Conservation (phyloP, 1,140 invertebrate species). For the Anadara kagoshimensis region DNA sequence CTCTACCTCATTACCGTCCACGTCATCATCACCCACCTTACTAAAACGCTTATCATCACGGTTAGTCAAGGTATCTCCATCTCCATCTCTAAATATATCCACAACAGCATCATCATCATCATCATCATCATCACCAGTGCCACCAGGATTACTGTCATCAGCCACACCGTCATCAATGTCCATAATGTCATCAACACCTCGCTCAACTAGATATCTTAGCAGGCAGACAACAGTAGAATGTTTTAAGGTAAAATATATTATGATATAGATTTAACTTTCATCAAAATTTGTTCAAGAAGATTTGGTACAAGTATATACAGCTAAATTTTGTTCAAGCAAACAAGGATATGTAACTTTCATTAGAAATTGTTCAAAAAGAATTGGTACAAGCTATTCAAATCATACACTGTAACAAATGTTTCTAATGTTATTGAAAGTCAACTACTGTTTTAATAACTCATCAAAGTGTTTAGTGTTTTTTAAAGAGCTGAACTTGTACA, state of each 20-base stretch:
- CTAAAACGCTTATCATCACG: slow-evolving; percentile 1
- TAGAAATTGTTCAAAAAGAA: too few species aligned
- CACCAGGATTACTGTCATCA: neutral
- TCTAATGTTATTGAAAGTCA: too few species aligned
- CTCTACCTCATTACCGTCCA: slow-evolving; percentile 10
- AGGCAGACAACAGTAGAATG: slow-evolving; percentile 63
- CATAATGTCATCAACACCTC: slow-evolving; percentile 1
- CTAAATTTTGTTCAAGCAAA: too few species aligned
- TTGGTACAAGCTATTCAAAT: too few species aligned
- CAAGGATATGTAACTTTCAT: too few species aligned
- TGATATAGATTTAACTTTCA: neutral
- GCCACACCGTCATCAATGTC: neutral
- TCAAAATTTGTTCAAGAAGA: too few species aligned
- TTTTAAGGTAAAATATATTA: slow-evolving; percentile 54
- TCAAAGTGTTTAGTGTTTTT: too few species aligned
- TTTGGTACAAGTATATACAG: too few species aligned
- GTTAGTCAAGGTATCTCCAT: slow-evolving; percentile 5
- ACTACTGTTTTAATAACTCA: too few species aligned
- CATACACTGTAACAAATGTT: too few species aligned
- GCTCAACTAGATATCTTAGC: slow-evolving; percentile 15
- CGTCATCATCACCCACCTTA: neutral
- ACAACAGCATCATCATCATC: neutral
- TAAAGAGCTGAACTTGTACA: too few species aligned
- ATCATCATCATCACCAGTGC: neutral
- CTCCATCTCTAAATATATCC: neutral